These are phyloP conservation scores for Gymnorhina tibicen DNA, from an alignment of 2,113 vertebrate genomes.

Conservation along the genomic window DNA sequence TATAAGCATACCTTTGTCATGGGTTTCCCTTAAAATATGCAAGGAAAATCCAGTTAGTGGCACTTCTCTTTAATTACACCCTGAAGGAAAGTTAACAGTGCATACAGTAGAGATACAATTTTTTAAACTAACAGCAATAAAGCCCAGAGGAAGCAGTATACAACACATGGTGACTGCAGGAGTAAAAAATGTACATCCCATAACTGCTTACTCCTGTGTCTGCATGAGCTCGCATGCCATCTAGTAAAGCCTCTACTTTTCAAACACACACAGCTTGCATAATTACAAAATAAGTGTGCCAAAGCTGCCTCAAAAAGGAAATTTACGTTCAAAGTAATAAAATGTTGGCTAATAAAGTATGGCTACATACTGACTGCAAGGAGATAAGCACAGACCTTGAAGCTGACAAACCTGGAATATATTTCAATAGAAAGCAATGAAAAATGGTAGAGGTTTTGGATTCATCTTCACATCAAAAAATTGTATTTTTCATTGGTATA, in stretches of 20 bases:
- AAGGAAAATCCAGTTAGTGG: not conserved
- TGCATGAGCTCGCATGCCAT: not conserved
- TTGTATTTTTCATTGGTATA: not conserved
- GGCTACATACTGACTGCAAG: constrained; percentile 4
- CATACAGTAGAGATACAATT: not conserved
- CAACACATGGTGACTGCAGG: not conserved
- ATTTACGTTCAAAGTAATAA: not conserved
- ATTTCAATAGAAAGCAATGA: not conserved
- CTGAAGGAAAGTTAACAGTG: not conserved
- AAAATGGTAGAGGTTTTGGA: not conserved
- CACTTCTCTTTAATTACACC: not conserved
- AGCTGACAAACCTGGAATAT: not conserved
- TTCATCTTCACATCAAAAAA: not conserved
- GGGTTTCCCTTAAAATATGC: not conserved
- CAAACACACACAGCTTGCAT: not conserved
- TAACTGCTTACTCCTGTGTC: not conserved
- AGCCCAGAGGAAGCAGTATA: not conserved
- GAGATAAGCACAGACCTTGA: not conserved
- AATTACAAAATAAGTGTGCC: not conserved
- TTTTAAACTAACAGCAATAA: not conserved
- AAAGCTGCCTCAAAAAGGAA: constrained; percentile 72
- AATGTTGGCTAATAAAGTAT: not conserved
- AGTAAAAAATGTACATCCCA: not conserved
- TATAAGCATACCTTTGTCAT: not conserved
- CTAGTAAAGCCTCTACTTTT: not conserved